A percentile compares a stretch with the other conserved stretches of the same genome.
Conservation (phyloP, 2,797 vertebrate genomes). For the Pseudochirops corinnae region DNA sequence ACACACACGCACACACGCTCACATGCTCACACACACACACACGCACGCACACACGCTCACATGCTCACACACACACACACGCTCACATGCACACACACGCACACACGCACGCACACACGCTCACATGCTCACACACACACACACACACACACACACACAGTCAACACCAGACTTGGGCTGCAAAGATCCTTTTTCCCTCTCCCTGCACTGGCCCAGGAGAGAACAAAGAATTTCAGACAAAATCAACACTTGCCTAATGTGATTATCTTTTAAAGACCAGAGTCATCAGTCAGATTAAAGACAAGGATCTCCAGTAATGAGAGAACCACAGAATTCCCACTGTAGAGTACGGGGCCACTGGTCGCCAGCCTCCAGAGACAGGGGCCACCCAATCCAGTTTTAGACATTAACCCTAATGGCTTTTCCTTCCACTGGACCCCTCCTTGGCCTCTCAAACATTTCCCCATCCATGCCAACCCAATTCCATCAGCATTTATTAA, state of each 20-base stretch:
- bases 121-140: no score
- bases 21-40: neutral
- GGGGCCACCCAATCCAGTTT: neutral
- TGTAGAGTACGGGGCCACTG: neutral
- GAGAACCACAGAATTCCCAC: neutral
- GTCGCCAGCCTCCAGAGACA: neutral
- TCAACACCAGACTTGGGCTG: neutral
- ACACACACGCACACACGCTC: neutral
- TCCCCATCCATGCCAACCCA: neutral
- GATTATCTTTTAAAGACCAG: constrained; percentile 53
- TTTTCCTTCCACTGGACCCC: neutral
- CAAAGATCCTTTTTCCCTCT: neutral
- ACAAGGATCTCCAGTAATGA: neutral
- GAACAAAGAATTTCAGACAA: constrained; percentile 36
- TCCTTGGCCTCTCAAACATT: neutral
- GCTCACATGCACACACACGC: no score
- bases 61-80: no score
- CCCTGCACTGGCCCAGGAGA: constrained; percentile 35
- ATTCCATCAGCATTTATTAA: neutral
- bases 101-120: neutral
- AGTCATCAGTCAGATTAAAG: constrained; percentile 57
- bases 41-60: neutral
- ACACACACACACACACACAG: neutral
- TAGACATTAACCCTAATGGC: neutral
- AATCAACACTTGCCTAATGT: constrained; percentile 21